Evolutionary conservation across 2,113 vertebrate genomes (phyloP).

Genomic region (Pogonocichla stellata): DNA sequence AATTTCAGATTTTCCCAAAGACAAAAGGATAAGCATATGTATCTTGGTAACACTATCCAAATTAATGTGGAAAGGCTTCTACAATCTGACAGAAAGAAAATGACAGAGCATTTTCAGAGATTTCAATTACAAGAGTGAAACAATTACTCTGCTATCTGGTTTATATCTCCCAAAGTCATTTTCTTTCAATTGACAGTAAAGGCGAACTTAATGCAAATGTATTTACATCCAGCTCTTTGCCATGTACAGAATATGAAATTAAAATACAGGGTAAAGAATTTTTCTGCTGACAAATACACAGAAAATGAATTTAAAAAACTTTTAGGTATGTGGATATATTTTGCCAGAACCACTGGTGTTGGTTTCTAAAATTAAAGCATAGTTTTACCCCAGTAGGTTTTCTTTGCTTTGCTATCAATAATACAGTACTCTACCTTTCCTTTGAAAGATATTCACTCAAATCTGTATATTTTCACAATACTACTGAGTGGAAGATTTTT

Average conservation of each 20-base stretch:
- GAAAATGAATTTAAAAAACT: not conserved
- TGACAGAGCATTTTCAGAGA: not conserved
- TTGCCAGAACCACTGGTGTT: not conserved
- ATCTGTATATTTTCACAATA: conserved; percentile 17
- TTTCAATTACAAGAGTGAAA: not conserved
- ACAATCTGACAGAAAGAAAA: not conserved
- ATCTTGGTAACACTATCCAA: not conserved
- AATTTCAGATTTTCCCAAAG: not conserved
- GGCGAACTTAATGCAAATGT: not conserved
- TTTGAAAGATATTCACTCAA: not conserved
- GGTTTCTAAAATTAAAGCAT: conserved; percentile 20
- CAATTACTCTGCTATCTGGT: not conserved
- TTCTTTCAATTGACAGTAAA: not conserved
- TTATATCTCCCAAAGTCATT: not conserved
- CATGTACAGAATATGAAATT: not conserved
- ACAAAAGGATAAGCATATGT: not conserved
- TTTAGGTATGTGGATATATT: not conserved
- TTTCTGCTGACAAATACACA: conserved; percentile 17
- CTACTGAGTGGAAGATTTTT: not conserved
- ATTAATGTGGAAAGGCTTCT: not conserved
- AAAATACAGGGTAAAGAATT: not conserved
- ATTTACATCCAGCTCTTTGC: not conserved
- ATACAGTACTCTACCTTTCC: not conserved
- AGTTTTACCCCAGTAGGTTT: conserved; percentile 34
- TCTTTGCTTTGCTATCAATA: conserved; percentile 16